Evolutionary conservation across 2,113 vertebrate genomes (phyloP).

Genomic region (Nicator chloris): DNA sequence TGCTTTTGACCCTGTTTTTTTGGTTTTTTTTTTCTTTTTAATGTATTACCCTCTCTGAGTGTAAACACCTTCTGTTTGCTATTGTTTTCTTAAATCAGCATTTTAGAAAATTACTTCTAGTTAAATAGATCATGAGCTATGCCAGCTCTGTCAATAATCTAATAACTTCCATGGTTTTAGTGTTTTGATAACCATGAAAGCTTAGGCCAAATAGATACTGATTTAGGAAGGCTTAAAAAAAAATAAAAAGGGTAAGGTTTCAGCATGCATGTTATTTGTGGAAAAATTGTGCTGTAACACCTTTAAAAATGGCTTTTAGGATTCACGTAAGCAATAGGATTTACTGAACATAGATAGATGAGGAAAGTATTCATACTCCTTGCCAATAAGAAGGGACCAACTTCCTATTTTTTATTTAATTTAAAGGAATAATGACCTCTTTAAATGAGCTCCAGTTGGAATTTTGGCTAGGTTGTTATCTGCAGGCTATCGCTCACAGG

Average conservation of each 20-base stretch:
- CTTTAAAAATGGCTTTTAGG: not conserved
- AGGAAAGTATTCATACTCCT: not conserved
- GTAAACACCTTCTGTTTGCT: constrained; percentile 43
- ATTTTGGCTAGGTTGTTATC: not conserved
- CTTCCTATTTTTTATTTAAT: not conserved
- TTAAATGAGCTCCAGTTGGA: not conserved
- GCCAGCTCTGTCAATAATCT: not conserved
- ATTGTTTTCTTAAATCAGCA: not conserved
- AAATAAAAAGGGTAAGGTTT: not conserved
- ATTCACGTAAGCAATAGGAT: not conserved
- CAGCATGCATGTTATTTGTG: not conserved
- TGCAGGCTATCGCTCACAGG: not conserved
- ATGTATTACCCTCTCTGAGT: not conserved
- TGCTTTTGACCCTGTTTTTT: not conserved
- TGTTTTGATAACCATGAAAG: not conserved
- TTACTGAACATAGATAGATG: not conserved
- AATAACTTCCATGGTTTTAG: not conserved
- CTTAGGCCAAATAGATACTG: not conserved
- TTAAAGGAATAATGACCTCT: not conserved
- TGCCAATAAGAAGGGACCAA: not conserved
- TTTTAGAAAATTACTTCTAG: not conserved
- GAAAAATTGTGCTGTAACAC: not conserved
- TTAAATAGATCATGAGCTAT: not conserved
- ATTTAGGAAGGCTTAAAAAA: not conserved
- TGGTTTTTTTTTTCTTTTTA: not conserved